Conservation (phyloP, 2,113 vertebrate genomes). For the Psephotus haematonotus region DNA sequence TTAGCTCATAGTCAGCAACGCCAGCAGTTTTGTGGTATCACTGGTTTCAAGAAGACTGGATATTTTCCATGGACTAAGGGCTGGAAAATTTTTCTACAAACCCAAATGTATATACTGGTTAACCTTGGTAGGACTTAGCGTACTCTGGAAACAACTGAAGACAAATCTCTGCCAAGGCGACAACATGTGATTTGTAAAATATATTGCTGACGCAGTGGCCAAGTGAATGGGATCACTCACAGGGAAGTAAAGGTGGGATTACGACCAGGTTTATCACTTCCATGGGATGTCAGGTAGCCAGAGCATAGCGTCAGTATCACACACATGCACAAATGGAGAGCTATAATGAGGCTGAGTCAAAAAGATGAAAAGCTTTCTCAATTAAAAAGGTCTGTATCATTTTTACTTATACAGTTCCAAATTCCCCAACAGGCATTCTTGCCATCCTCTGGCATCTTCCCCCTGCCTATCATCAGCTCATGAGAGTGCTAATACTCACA, state of each 20-base stretch:
- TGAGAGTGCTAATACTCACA: neutral
- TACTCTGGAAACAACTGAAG: neutral
- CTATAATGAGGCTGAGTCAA: neutral
- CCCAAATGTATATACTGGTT: conserved; percentile 17
- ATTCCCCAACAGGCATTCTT: neutral
- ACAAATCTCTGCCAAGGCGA: neutral
- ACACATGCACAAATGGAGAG: neutral
- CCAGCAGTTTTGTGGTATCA: conserved; percentile 48
- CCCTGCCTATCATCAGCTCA: neutral
- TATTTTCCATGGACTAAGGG: conserved; percentile 12
- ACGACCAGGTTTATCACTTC: neutral
- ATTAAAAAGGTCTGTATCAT: neutral
- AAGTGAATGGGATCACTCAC: neutral
- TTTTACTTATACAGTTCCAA: neutral
- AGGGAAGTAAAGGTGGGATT: neutral
- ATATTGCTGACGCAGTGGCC: neutral
- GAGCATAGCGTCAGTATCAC: neutral
- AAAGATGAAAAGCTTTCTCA: neutral
- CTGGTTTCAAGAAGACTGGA: neutral
- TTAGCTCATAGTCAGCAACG: conserved; percentile 51
- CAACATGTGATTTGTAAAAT: neutral
- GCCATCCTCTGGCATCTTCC: neutral
- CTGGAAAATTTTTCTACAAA: conserved; percentile 16
- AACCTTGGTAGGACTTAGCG: neutral
- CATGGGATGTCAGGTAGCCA: neutral